Evolutionary conservation across 2,797 vertebrate genomes (phyloP), one percentile per base, ranked within the genome.

Genomic region (Sphenodon punctatus): DNA sequence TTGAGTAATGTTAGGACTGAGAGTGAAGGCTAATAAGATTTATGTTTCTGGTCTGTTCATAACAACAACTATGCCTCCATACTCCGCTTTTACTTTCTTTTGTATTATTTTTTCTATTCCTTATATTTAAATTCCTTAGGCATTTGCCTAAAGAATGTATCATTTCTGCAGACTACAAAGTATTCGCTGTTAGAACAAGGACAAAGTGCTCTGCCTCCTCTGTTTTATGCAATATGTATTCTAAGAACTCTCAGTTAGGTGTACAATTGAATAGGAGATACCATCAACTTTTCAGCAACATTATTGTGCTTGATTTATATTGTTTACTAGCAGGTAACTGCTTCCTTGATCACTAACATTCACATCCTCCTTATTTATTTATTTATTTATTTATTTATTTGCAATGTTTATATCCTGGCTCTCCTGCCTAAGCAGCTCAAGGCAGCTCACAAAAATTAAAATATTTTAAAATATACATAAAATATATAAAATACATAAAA

Each of bases 91-190:
- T 51, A 20, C 64, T 71, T 65, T 41, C 36, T 74, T n/a, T 53
- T 67, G 16, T 25, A 67, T 30, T 51, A 63, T 71, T 51, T 32
- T 60, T 75, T 56, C 41, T 41, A 8, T 5, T 39, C 5, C 60
- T 78, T 38, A 42, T 38, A 36, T 7, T 58, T 73, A 53, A 25
- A 67, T 78, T 32, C 17, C 13, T 83, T 73, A 80, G 45, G 71
- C 4, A 76, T 73, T 13, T 73, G 49, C 39, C 53, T 71, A 38
- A 80, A n/a, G n/a, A n/a, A n/a, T n/a, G n/a, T n/a, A n/a, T n/a
- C 66, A 84, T 25, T 81, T 58, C n/a, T n/a, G n/a, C 82, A n/a
- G 7, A 58, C 32, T n/a, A 66, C 27, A 73, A 85, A 80, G 34
- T 72, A 65, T 16, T 69, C 15, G 5, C 60, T 63, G 41, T 15